Base-by-base conservation (phyloP, 2,113 vertebrate species). In the Burhinus oedicnemus region DNA sequence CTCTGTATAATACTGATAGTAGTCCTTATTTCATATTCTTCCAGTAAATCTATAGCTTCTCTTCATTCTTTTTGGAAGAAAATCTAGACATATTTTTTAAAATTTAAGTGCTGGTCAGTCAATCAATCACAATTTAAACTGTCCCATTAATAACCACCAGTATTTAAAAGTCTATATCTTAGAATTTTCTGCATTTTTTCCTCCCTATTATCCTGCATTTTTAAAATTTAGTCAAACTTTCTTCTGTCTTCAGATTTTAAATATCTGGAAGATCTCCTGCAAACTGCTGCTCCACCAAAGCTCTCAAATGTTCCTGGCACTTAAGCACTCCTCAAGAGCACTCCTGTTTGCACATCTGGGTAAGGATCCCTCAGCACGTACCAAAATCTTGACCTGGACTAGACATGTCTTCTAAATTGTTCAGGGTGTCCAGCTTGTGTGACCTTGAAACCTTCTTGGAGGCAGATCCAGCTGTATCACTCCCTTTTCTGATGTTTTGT, bases 1-100 rank as follows among this genome's bases (percentile, higher is more conserved):
- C 9, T 66, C 34, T 0, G 0, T 57, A 32, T 49, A 61, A 42
- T 55, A 54, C 11, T 2, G 3, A 30, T 0, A 1, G 13, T 27
- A 57, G 26, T 62, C 7, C 15, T 55, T 69, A 66, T 54, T 47
- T 68, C 22, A 27, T 25, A 68, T 80, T 62, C 11, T 8, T 32
- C 5, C 18, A n/a, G 14, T 52, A 80, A 87, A 83, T 3, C 12
- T 14, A 16, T 6, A 40, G 14, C 20, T 61, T 75, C 21, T 70
- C 22, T 65, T 78, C 54, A 32, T 3, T 58, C 9, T 69, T 65
- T 44, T 79, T 71, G 5, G 15, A 80, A 80, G 44, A 61, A 11
- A 57, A 42, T 44, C 15, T 20, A 32, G 26, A 71, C 4, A 17
- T 30, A 25, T 16, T 75, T 86, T 83, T 87, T 4, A 17, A 66